Percentiles rank a stretch among this genome's conserved stretches.
phyloP scores from a whole-genome alignment of 2,113 vertebrate genomes.

The Heterotis niloticus region DNA sequence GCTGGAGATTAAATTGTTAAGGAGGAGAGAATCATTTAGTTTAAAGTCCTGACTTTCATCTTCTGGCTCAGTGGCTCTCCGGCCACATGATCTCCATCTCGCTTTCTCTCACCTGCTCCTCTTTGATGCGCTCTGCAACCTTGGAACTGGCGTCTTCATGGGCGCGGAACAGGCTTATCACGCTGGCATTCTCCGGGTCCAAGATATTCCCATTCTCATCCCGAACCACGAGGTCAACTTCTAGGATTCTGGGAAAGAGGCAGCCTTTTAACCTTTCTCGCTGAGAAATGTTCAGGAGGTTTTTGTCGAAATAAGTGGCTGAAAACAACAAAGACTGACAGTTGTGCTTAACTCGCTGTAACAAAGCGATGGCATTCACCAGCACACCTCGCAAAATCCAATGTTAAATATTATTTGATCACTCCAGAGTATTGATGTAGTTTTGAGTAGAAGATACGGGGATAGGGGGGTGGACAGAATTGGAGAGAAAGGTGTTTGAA shows the following conservation, averaged over 20 bases:
- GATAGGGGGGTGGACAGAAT: not conserved
- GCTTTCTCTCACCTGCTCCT: slow-evolving; percentile 73
- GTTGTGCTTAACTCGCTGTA: not conserved
- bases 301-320: not conserved
- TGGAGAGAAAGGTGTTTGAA: slow-evolving; percentile 10
- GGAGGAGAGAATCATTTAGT: not conserved
- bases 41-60: not conserved
- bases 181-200: slow-evolving; percentile 85
- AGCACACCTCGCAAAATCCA: no score
- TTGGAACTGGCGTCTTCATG: slow-evolving; percentile 85
- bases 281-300: not conserved
- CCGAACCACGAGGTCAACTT: slow-evolving; percentile 86
- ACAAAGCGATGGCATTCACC: no score
- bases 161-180: slow-evolving; percentile 91
- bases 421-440: not conserved
- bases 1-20: not conserved
- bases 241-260: slow-evolving; percentile 74
- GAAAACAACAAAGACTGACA: not conserved
- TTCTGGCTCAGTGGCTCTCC: not conserved
- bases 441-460: not conserved
- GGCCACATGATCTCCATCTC: no score
- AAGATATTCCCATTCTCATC: slow-evolving; percentile 90
- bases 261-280: not conserved
- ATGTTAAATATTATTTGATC: no score
- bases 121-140: slow-evolving; percentile 89